phyloP scores from a whole-genome alignment of 1,140 invertebrate species.

The Brachionus rotundiformis region DNA sequence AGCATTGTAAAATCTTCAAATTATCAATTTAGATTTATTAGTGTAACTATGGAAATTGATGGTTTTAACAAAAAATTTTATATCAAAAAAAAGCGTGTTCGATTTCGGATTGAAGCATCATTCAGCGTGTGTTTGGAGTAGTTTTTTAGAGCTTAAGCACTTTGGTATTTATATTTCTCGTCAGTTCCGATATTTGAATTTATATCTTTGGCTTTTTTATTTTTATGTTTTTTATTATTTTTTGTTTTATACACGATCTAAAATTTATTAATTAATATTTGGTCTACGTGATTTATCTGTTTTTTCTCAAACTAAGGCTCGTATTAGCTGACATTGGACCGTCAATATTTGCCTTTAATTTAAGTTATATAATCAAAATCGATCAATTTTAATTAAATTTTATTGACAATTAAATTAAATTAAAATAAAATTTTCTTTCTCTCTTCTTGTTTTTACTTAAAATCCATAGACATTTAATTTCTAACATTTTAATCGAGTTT shows the following conservation, averaged over 20 bases:
- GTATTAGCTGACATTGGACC: background rate
- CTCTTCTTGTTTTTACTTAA: background rate
- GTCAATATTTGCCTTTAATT: conserved; percentile 1
- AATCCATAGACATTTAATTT: background rate
- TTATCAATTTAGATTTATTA: conserved; percentile 12
- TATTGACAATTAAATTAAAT: conserved; percentile 15
- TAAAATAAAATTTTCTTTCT: background rate
- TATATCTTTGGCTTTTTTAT: background rate
- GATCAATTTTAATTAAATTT: background rate
- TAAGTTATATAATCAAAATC: background rate
- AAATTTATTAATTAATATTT: background rate
- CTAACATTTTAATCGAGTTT: background rate
- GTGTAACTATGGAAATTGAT: conserved; percentile 1
- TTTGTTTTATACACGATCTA: background rate
- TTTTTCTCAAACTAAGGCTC: background rate
- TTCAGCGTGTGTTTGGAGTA: background rate
- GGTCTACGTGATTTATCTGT: background rate
- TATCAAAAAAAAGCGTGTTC: conserved; percentile 12
- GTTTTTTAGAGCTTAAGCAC: background rate
- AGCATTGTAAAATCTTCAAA: background rate
- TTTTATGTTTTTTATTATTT: background rate
- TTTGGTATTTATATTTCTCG: background rate
- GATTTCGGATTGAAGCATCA: conserved; percentile 10
- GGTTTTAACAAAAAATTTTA: background rate
- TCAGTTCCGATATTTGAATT: background rate